Conservation (phyloP, 2,113 vertebrate species). For the Struthidea cinerea region DNA sequence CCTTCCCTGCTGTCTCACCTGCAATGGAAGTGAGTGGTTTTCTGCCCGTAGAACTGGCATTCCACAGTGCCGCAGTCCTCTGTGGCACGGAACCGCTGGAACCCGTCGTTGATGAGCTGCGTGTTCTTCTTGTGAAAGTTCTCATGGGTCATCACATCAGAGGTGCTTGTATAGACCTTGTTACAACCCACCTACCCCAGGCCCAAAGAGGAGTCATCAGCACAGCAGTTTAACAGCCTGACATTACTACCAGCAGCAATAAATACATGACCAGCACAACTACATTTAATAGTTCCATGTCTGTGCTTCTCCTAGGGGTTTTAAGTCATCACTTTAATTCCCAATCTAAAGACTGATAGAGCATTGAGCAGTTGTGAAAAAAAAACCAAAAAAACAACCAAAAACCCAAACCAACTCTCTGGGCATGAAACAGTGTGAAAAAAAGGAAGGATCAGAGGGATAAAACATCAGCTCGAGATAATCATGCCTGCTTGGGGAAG, state of each 20-base stretch:
- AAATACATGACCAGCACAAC: not conserved
- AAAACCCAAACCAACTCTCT: not conserved
- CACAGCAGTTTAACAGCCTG: not conserved
- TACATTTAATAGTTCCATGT: not conserved
- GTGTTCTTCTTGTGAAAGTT: conserved; percentile 99
- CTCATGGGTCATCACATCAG: conserved; percentile 98
- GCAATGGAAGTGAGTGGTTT: conserved; percentile 99
- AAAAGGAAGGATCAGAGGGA: not conserved
- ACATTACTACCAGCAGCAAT: not conserved
- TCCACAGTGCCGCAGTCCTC: conserved; percentile 94
- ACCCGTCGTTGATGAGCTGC: conserved; percentile 97
- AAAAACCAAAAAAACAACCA: not conserved
- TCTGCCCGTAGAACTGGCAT: conserved; percentile 97
- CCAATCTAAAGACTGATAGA: not conserved
- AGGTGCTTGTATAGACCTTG: conserved; percentile 99
- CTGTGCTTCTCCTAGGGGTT: not conserved
- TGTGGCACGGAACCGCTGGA: conserved; percentile 96
- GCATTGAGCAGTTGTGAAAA: not conserved
- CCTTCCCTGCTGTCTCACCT: conserved; percentile 74
- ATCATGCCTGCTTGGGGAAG: not conserved
- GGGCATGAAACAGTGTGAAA: not conserved
- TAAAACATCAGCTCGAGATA: not conserved
- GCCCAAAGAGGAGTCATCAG: conserved; percentile 29
- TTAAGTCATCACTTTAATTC: conserved; percentile 12
- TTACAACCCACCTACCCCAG: conserved; percentile 91